Percentiles rank a stretch among this genome's conserved stretches.
Conservation (phyloP, 2,888 invertebrate genomes). For the Ligdia adustata region DNA sequence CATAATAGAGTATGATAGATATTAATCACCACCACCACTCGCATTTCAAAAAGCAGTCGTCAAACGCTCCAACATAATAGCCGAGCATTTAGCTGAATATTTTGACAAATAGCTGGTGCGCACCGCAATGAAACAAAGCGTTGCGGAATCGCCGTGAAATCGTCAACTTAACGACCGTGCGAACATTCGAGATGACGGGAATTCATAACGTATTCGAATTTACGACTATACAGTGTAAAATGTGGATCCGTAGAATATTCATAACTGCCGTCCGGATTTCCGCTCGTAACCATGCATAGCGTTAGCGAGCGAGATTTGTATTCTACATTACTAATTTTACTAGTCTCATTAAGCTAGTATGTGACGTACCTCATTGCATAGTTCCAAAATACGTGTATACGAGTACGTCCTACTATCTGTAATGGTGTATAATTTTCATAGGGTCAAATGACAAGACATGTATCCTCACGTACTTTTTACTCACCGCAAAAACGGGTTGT, state of each 20-base stretch:
- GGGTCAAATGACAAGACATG: too few relatives aligned
- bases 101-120: slow-evolving; percentile 64
- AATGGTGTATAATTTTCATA: too few relatives aligned
- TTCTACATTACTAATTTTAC: too few relatives aligned
- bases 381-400: too few relatives aligned
- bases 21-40: slow-evolving; percentile 23
- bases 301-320: not conserved
- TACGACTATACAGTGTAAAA: slow-evolving; percentile 21
- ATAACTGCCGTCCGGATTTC: slow-evolving; percentile 2
- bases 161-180: slow-evolving; percentile 67
- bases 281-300: not conserved
- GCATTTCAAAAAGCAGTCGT: slow-evolving; percentile 26
- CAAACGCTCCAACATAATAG: slow-evolving; percentile 55
- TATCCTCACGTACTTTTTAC: too few relatives aligned
- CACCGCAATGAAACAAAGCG: slow-evolving; percentile 62
- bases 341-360: too few relatives aligned
- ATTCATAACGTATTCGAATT: slow-evolving; percentile 35
- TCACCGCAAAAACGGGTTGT: too few relatives aligned
- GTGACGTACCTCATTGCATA: too few relatives aligned
- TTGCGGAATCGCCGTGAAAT: slow-evolving; percentile 50
- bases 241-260: slow-evolving; percentile 10
- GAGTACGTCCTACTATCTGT: too few relatives aligned
- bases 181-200: slow-evolving; percentile 35
- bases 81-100: slow-evolving; percentile 63
- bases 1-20: slow-evolving; percentile 15